Base-by-base conservation (phyloP, 2,888 invertebrate genomes). In the Dicranocentrus wangi region DNA sequence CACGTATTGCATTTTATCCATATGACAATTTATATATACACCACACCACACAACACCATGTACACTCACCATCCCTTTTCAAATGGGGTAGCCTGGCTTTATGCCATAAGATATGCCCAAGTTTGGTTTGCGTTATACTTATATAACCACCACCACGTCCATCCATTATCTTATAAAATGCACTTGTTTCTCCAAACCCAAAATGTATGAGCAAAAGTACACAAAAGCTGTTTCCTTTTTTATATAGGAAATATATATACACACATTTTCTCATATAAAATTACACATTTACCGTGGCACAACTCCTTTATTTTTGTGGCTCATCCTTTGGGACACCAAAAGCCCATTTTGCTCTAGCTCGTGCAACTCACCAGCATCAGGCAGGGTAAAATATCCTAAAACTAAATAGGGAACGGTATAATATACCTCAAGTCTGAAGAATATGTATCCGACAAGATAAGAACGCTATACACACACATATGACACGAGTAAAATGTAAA, bases 291-390 rank as follows among this genome's bases (percentile, higher is more conserved):
- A 10, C 47, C 21, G 32, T 17, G 8, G 23, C 25, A 23, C 42
- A 58, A 32, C 53, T 83, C 47, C 79, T 82, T 82, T 81, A 81
- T 84, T 82, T 84, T 79, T 82, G 81, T 84, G 75, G 81, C 73
- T 71, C 66, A 77, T 82, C 84, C 84, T 84, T 71, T 70, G 84
- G 84, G 84, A 84, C 76, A 80, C 25, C 47, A 39, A 69, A 70
- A 72, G 28, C 72, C 81, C 70, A 72, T 77, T 82, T 72, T 15
- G 63, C 15, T 61, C 21, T 2, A 27, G 51, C 77, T 63, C 63
- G 77, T 70, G 70, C 63, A 61, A 65, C 15, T 65, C n/a, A n/a
- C n/a, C n/a, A n/a, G n/a, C n/a, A n/a, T n/a, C n/a, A n/a, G n/a
- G n/a, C n/a, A n/a, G n/a, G n/a, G n/a, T n/a, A n/a, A n/a, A n/a